These are phyloP conservation scores for Agriotes lineatus DNA, from an alignment of 2,888 invertebrate species.

Conservation along the genomic window DNA sequence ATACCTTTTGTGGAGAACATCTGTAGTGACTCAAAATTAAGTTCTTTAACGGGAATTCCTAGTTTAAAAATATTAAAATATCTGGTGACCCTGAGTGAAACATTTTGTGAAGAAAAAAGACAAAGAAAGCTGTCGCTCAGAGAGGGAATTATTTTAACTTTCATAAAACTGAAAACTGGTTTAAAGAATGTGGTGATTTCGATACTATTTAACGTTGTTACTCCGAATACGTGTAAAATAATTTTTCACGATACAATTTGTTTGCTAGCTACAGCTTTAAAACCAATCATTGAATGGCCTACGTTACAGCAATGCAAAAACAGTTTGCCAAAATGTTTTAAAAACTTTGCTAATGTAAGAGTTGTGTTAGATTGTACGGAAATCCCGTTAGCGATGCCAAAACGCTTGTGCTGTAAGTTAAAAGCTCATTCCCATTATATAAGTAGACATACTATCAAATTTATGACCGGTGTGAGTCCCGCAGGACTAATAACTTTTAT, in stretches of 20 bases:
- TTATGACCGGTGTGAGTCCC: constrained; percentile 51
- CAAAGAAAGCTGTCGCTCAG: background rate
- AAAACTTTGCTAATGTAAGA: constrained; percentile 45
- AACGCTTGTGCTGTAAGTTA: constrained; percentile 46
- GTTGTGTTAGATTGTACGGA: constrained; percentile 53
- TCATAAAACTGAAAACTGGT: constrained; percentile 7
- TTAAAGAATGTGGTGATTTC: background rate
- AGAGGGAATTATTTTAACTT: background rate
- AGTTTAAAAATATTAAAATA: background rate
- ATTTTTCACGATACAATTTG: constrained; percentile 1
- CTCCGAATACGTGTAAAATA: background rate
- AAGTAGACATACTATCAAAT: constrained; percentile 48
- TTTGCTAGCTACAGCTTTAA: background rate
- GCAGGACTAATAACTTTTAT: constrained; percentile 42
- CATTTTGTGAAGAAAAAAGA: background rate
- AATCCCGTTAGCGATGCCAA: constrained; percentile 45
- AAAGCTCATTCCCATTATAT: constrained; percentile 51
- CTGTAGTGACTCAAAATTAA: background rate
- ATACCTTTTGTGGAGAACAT: background rate
- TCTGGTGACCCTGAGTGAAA: background rate
- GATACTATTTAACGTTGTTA: background rate
- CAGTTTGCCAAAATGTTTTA: constrained; percentile 50
- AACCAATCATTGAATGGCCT: constrained; percentile 5
- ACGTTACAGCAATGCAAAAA: constrained; percentile 3
- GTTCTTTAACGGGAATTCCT: constrained; percentile 4